These are phyloP conservation scores for Poecile montanus DNA, from an alignment of 2,797 vertebrate genomes.

Conservation along the genomic window DNA sequence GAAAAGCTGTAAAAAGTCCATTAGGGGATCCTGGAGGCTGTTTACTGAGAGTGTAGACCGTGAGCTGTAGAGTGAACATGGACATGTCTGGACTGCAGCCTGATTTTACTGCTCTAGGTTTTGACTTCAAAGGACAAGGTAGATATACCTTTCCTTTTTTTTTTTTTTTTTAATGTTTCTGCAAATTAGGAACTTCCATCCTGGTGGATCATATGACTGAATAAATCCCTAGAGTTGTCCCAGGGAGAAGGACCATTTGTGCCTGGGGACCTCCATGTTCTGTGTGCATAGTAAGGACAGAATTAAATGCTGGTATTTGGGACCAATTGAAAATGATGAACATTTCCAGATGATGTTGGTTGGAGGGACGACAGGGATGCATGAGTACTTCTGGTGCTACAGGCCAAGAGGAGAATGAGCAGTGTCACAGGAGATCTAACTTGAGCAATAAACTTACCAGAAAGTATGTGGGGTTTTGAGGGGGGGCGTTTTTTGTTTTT, in stretches of 20 bases:
- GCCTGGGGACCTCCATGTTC: background rate
- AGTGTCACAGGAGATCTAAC: background rate
- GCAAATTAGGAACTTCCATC: background rate
- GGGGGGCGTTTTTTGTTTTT: background rate
- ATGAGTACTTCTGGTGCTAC: background rate
- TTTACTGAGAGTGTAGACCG: background rate
- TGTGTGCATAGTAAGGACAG: background rate
- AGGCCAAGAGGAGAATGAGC: background rate
- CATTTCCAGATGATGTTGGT: background rate
- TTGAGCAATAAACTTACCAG: constrained; percentile 18
- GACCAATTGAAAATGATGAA: background rate
- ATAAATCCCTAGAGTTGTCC: background rate
- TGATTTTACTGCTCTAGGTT: background rate
- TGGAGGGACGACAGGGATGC: background rate
- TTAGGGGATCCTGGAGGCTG: background rate
- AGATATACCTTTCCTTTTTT: background rate
- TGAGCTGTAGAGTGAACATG: background rate
- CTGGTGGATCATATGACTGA: background rate
- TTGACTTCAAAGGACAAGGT: background rate
- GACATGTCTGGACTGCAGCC: background rate
- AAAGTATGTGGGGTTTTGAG: background rate
- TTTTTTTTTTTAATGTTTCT: background rate
- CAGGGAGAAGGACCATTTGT: background rate
- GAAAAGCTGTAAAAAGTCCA: background rate
- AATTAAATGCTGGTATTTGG: background rate